phyloP scores from a whole-genome alignment of 2,888 invertebrate species.

The Oscheius myriophilus region DNA sequence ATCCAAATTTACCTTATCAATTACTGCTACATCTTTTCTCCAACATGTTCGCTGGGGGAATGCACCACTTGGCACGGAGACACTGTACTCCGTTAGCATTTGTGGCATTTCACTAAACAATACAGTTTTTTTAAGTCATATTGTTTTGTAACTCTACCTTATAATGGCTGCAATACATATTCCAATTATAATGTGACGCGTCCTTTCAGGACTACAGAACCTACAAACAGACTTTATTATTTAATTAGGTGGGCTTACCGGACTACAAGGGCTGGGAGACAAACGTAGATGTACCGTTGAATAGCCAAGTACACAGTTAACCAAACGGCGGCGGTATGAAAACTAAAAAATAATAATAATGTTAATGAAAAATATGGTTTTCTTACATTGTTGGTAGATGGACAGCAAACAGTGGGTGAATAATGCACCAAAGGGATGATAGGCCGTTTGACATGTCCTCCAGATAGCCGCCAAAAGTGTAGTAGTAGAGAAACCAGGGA shows the following conservation, averaged over 20 bases:
- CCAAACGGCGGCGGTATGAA: slow-evolving; percentile 93
- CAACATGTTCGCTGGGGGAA: slow-evolving; percentile 3
- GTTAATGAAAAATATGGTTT: not conserved
- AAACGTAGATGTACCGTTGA: slow-evolving; percentile 89
- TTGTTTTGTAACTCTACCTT: slow-evolving; percentile 18
- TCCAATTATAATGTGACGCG: slow-evolving; percentile 21
- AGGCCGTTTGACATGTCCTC: slow-evolving; percentile 30
- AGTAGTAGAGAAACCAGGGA: slow-evolving; percentile 55
- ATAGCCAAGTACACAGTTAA: slow-evolving; percentile 87
- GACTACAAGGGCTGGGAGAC: slow-evolving; percentile 86
- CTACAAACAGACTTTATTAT: slow-evolving; percentile 9
- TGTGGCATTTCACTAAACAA: slow-evolving; percentile 25
- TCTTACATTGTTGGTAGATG: slow-evolving; percentile 79
- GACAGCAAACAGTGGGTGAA: slow-evolving; percentile 74
- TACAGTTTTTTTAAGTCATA: not conserved
- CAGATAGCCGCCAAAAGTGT: slow-evolving; percentile 38
- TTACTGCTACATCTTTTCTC: slow-evolving; percentile 30
- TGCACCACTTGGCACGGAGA: slow-evolving; percentile 11
- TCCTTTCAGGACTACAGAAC: slow-evolving; percentile 29
- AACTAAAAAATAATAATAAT: slow-evolving; percentile 71
- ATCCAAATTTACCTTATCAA: slow-evolving; percentile 21
- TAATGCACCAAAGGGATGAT: slow-evolving; percentile 65
- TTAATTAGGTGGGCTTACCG: slow-evolving; percentile 71
- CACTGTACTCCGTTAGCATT: slow-evolving; percentile 30
- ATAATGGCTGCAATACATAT: slow-evolving; percentile 29